Percentiles rank a stretch among this genome's conserved stretches.
These are phyloP conservation scores for Menidia beryllina DNA, from an alignment of 2,113 vertebrate genomes.

Conservation along the genomic window DNA sequence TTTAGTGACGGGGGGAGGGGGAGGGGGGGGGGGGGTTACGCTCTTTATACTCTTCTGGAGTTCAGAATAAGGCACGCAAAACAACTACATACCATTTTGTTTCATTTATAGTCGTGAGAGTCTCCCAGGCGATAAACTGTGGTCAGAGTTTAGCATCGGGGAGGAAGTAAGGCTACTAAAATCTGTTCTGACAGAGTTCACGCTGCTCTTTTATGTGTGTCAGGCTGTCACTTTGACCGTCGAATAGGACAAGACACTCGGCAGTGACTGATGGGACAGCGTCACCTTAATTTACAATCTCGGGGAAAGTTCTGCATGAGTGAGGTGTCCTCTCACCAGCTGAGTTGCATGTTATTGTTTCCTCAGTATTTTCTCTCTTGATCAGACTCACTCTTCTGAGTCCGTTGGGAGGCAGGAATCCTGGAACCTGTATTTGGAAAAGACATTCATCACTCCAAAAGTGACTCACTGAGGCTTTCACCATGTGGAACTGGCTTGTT, in stretches of 20 bases:
- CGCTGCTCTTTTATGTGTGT: background rate
- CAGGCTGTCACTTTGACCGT: background rate
- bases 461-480: background rate
- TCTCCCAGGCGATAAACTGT: too few relatives aligned
- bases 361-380: background rate
- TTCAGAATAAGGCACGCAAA: background rate
- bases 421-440: background rate
- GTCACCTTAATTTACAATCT: background rate
- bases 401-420: background rate
- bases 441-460: background rate
- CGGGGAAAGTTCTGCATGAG: too few relatives aligned
- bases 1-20: slow-evolving; percentile 2
- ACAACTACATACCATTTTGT: too few relatives aligned
- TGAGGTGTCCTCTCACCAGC: too few relatives aligned
- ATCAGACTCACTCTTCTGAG: background rate
- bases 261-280: background rate
- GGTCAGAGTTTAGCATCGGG: too few relatives aligned
- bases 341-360: too few relatives aligned
- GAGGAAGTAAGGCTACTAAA: too few relatives aligned
- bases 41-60: background rate
- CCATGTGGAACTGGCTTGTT: background rate
- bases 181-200: too few relatives aligned
- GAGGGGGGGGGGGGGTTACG: background rate
- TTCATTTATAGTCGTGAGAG: too few relatives aligned
- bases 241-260: background rate